Conservation (phyloP, 1,140 invertebrate species). For the Drosophila santomea region DNA sequence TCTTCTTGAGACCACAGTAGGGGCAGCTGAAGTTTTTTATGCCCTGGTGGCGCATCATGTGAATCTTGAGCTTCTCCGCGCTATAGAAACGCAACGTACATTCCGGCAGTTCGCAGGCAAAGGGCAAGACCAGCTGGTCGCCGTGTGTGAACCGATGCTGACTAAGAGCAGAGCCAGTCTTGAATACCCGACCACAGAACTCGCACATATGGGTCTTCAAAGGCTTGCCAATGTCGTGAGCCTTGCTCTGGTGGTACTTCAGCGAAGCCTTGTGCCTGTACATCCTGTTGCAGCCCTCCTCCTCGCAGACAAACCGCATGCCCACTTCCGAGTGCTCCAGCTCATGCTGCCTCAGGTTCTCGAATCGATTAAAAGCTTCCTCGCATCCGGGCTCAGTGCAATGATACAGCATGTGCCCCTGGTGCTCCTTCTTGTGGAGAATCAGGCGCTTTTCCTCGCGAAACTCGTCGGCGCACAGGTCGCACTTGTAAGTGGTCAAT, state of each 20-base stretch:
- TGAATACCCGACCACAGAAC: constrained; percentile 69
- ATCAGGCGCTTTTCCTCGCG: constrained; percentile 28
- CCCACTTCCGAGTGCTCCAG: constrained; percentile 18
- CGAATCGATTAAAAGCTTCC: constrained; percentile 50
- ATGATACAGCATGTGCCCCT: constrained; percentile 64
- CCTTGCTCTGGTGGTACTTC: constrained; percentile 51
- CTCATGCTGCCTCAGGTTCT: constrained; percentile 55
- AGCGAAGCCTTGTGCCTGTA: constrained; percentile 75
- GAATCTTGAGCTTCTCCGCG: constrained; percentile 69
- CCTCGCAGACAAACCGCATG: constrained; percentile 48
- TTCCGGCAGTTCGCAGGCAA: constrained; percentile 49
- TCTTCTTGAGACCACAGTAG: constrained; percentile 74
- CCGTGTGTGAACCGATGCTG: constrained; percentile 68
- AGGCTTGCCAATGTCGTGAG: constrained; percentile 58
- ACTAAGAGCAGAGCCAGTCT: constrained; percentile 57
- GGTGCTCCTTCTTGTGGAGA: constrained; percentile 57
- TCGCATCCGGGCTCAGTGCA: constrained; percentile 56
- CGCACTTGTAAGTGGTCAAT: constrained; percentile 24
- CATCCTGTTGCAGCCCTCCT: constrained; percentile 54
- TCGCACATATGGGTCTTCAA: constrained; percentile 67
- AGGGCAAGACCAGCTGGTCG: constrained; percentile 55
- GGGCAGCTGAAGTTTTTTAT: constrained; percentile 78
- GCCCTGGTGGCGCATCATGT: constrained; percentile 75
- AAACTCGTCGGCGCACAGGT: constrained; percentile 48
- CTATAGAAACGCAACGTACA: constrained; percentile 57